phyloP scores from a whole-genome alignment of 2,113 vertebrate species.

The Scalopus aquaticus region DNA sequence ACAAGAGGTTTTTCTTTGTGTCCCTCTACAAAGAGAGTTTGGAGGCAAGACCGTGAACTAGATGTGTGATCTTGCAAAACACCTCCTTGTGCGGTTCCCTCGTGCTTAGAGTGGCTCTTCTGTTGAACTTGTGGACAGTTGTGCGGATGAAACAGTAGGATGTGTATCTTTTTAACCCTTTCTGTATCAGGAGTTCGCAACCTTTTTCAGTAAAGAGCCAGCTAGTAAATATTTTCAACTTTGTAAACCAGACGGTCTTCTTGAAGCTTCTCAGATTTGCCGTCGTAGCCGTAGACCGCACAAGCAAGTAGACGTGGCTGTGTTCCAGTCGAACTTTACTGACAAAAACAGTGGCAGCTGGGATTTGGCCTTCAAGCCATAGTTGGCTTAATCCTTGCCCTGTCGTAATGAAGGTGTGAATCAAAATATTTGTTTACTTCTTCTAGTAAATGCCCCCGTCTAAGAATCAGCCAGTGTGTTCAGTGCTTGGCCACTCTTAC shows the following conservation, averaged over 20 bases:
- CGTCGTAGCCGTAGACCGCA: neutral
- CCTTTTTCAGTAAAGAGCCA: neutral
- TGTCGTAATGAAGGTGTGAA: constrained; percentile 30
- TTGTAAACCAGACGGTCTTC: neutral
- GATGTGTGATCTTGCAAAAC: constrained; percentile 5
- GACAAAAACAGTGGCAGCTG: constrained; percentile 12
- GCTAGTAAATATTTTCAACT: constrained; percentile 11
- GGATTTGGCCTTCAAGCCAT: constrained; percentile 19
- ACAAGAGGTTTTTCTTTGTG: neutral
- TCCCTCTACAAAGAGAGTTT: neutral
- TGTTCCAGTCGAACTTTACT: constrained; percentile 48
- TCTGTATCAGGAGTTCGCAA: neutral
- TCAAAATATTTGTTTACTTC: neutral
- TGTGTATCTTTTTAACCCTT: neutral
- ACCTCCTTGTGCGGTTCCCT: neutral
- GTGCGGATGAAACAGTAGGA: neutral
- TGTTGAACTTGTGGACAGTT: neutral
- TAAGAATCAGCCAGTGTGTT: neutral
- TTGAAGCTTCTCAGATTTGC: neutral
- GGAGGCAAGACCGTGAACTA: constrained; percentile 14
- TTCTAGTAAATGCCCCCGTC: constrained; percentile 8
- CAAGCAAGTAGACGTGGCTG: neutral
- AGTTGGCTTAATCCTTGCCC: constrained; percentile 43
- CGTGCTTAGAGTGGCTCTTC: neutral
- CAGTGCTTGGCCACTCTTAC: neutral